Percentiles rank a stretch among this genome's conserved stretches.
Conservation (phyloP, 2,797 vertebrate genomes). For the Nasua narica region DNA sequence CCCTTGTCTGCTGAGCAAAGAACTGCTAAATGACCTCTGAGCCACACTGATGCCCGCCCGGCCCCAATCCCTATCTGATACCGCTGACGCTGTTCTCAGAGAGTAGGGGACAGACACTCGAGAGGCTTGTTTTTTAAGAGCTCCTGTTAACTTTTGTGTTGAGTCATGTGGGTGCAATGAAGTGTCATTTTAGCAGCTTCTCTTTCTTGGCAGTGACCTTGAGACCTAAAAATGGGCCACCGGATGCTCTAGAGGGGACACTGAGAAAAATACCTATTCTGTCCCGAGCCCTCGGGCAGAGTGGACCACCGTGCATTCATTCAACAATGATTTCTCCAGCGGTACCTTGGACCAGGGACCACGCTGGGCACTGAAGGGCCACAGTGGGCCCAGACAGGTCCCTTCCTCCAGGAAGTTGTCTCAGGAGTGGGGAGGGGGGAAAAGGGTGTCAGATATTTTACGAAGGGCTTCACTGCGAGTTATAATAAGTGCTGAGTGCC, state of each 20-base stretch:
- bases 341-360: not conserved
- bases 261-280: not conserved
- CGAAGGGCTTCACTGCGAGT: not conserved
- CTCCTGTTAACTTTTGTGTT: slow-evolving; percentile 58
- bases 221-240: slow-evolving; percentile 47
- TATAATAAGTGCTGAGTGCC: not conserved
- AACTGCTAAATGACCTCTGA: not conserved
- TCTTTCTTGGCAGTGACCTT: slow-evolving; percentile 65
- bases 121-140: slow-evolving; percentile 58
- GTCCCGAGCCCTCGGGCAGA: not conserved
- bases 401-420: not conserved
- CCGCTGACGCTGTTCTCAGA: not conserved
- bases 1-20: not conserved
- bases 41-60: not conserved
- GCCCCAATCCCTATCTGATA: slow-evolving; percentile 23
- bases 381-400: not conserved
- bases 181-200: slow-evolving; percentile 57
- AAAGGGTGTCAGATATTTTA: not conserved
- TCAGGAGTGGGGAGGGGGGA: not conserved
- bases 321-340: not conserved
- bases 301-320: not conserved
- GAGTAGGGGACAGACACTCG: slow-evolving; percentile 40
- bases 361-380: not conserved
- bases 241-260: not conserved
- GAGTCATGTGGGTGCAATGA: slow-evolving; percentile 51